Base-by-base conservation (phyloP, 2,888 invertebrate genomes). In the Callimorpha dominula region DNA sequence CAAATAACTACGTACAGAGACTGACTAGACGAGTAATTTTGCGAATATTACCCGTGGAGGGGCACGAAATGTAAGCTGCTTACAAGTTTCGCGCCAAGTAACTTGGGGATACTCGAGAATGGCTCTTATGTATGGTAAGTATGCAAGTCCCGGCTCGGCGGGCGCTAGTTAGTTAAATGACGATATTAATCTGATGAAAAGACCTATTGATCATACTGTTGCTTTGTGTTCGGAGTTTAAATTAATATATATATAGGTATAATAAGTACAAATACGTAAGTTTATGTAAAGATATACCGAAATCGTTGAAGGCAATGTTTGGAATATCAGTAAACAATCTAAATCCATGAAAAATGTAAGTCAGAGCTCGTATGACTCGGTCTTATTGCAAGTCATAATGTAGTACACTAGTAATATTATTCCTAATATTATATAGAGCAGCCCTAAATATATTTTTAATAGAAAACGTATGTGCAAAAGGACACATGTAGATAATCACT, bases 61-160 rank as follows among this genome's bases (percentile, higher is more conserved):
- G 87, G 87, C 86, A 88, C 86, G 86, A 86, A 86, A 86, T 89
- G 87, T 94, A 94, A 95, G 95, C 94, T 85, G 91, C 94, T 95
- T 95, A 94, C 88, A 93, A 93, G 91, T 93, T 93, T 88, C 84
- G 81, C 86, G 84, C 84, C 89, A 89, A 90, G 91, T 91, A 92
- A 93, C 90, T 92, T 87, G 86, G 87, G 87, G 89, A 90, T 89
- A 88, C 86, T 84, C 81, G 81, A 85, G 86, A 89, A 85, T 86
- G 84, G 88, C 84, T 84, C 86, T 83, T 84, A 81, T 88, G 86
- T 87, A 83, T 81, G 86, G 84, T 88, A 88, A 87, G 89, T 89
- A 88, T 86, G 86, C 86, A 88, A 88, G 86, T 87, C 84, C 84
- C 81, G 65, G 70, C 76, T 65, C 73, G 52, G 65, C 75, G 80